A percentile compares a stretch with the other conserved stretches of the same genome.
phyloP scores from a whole-genome alignment of 2,888 invertebrate genomes.

The Xanthia icteritia region DNA sequence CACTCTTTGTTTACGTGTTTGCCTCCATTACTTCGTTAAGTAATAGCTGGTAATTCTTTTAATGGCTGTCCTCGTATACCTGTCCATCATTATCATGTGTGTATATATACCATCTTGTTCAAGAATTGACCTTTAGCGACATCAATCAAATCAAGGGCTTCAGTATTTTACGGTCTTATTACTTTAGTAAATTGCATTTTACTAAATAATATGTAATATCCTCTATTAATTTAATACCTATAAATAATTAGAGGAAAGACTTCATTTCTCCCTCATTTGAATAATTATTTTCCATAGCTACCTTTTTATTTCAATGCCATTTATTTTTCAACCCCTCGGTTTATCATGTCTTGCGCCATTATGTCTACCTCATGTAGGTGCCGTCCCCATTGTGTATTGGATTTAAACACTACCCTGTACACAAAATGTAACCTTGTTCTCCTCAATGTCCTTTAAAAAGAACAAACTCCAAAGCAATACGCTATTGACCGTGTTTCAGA shows the following conservation, averaged over 20 bases:
- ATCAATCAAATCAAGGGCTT: constrained; percentile 21
- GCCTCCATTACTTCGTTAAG: constrained; percentile 44
- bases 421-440: constrained; percentile 18
- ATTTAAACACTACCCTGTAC: neutral
- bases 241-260: neutral
- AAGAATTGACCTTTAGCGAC: constrained; percentile 7
- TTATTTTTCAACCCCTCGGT: neutral
- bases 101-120: constrained; percentile 33
- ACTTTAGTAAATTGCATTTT: constrained; percentile 4
- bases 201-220: neutral
- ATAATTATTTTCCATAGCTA: neutral
- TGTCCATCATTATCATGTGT: constrained; percentile 34
- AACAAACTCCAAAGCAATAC: constrained; percentile 1
- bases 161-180: constrained; percentile 16
- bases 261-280: neutral
- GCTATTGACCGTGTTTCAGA: constrained; percentile 7
- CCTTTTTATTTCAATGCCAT: neutral
- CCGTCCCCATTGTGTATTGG: neutral
- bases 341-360: neutral
- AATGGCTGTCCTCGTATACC: constrained; percentile 47
- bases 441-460: constrained; percentile 4
- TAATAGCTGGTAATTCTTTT: constrained; percentile 54
- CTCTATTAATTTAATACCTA: neutral
- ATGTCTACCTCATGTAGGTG: neutral
- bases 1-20: constrained; percentile 42